phyloP scores from a whole-genome alignment of 2,797 vertebrate genomes.

The Alca torda region DNA sequence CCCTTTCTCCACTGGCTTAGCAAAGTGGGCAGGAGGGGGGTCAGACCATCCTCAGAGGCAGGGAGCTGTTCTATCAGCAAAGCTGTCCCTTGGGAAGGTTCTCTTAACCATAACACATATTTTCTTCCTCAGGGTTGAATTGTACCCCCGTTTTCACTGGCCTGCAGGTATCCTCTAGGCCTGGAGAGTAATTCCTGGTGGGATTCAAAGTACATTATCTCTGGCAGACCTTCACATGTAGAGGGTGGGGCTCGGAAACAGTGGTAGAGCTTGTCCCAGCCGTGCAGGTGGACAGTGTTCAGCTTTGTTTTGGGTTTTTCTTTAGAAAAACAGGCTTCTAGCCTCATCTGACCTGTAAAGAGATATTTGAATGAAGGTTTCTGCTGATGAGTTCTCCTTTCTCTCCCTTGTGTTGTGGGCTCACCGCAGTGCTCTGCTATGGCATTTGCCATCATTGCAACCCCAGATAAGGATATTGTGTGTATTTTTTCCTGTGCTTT shows the following conservation, averaged over 20 bases:
- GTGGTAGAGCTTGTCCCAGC: neutral
- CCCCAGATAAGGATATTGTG: rapidly evolving
- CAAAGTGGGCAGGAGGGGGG: neutral
- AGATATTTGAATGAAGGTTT: neutral
- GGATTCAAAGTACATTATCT: neutral
- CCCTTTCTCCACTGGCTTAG: neutral
- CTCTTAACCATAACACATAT: rapidly evolving
- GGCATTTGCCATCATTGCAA: neutral
- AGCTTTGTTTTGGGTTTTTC: neutral
- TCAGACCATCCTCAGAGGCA: neutral
- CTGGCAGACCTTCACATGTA: neutral
- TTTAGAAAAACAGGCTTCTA: neutral
- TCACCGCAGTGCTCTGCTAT: neutral
- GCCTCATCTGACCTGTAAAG: neutral
- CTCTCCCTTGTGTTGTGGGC: neutral
- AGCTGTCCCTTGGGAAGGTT: neutral
- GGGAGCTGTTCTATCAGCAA: neutral
- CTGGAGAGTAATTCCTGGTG: neutral
- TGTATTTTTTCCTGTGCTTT: neutral
- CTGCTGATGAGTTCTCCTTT: rapidly evolving
- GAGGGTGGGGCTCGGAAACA: neutral
- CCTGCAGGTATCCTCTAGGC: neutral
- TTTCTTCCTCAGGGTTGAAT: neutral
- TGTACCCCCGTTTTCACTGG: neutral
- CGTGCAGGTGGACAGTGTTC: neutral